Evolutionary conservation across 1,140 invertebrate species (phyloP), one percentile per base, ranked within the genome.

Genomic region (Andrena cerasifolii): DNA sequence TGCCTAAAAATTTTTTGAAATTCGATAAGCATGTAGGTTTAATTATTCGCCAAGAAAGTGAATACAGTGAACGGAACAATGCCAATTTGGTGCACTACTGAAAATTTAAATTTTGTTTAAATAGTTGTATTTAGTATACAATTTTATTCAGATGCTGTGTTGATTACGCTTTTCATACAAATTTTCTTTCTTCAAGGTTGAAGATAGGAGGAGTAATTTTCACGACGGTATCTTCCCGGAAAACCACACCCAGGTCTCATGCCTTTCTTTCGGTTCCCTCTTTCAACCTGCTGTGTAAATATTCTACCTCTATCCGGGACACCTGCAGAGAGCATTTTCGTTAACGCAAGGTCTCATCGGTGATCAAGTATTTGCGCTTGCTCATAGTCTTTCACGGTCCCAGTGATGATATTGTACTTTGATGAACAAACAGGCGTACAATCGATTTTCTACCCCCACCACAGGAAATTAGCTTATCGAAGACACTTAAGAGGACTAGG

Each of bases 291-390:
- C 36, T 36, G 65, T 43, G 59, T 28, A 75, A 73, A 83, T 70
- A 54, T 28, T 12, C 33, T 51, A 21, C 54, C 81, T 40, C 47
- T 74, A 83, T 73, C 45, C 75, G 40, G 80, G 81, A 83, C 81
- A 83, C 80, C 81, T 75, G 76, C 54, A 65, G 58, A 47, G 78
- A 51, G 21, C 18, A 62, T 84, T 82, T 84, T 84, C 75, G 58
- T 76, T 26, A 24, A 31, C 72, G 28, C 14, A 66, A 65, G 21
- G 72, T 33, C 47, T 31, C 56, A 43, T 36, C 5, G 31, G 5
- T 28, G 33, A 47, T 49, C 43, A 16, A 21, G 21, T 26, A 21
- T 43, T 16, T 31, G 21, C 24, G 33, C 28, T 26, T 24, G 40
- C 28, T 28, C 28, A 49, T 63, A 47, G 36, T 18, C 72, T 58